Base-by-base conservation (phyloP, 1,140 invertebrate genomes). In the Solenopsis fugax region DNA sequence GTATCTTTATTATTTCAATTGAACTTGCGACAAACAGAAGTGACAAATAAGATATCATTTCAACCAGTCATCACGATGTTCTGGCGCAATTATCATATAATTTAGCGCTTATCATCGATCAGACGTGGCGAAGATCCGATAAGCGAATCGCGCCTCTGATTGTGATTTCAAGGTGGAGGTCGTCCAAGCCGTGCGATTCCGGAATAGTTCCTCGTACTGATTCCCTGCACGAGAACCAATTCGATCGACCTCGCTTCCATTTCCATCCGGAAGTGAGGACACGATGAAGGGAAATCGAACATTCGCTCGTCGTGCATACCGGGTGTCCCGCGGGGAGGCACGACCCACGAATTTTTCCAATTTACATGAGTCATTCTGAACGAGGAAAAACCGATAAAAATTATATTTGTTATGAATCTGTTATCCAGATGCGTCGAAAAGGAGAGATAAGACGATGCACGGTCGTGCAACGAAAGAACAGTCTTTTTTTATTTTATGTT, bases 211-310 rank as follows among this genome's bases (percentile, higher is more conserved):
- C 81, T 69, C 58, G 10, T 41, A 71, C 50, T 71, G 69, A 21
- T 73, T 88, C 89, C 73, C 80, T 82, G 58, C 41, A 78, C 82
- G 80, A 76, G 62, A 72, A 64, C 75, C 73, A 56, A 86, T 89
- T 90, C 89, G 89, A 91, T 91, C 90, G 87, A 89, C 71, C 87
- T 90, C 89, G 85, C 89, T 90, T 90, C 89, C 89, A 91, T 91
- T 90, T 91, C 89, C 90, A 91, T 85, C 89, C 89, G 90, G 90
- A 91, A 91, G 89, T 78, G 85, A 91, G 89, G 58, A 69, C 82
- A 58, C 89, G 89, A 91, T 88, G 89, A 88, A 90, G 89, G 89
- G 89, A 91, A 91, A 91, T 91, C 89, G 89, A 91, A 88, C 89
- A 82, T 91, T 91, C 89, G 29, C 48, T 48, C 54, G 41, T 18